Base-by-base conservation (phyloP, 1,140 invertebrate genomes). In the Diprion similis region DNA sequence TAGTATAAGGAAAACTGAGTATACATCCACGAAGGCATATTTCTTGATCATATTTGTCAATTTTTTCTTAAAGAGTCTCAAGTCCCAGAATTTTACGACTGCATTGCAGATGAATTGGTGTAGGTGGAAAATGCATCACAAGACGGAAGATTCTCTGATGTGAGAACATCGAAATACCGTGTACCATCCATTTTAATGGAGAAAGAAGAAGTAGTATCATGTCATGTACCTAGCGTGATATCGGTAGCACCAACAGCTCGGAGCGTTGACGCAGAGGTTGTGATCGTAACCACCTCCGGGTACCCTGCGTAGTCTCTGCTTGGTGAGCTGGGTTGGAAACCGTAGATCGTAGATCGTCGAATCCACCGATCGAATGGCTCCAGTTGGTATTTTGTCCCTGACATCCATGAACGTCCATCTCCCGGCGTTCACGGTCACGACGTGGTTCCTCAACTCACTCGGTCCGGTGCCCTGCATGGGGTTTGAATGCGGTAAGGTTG, bases 331-430 rank as follows among this genome's bases (percentile, higher is more conserved):
- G 64, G 80, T 88, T 1, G 90, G 89, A 4, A 88, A 84, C 10
- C 92, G 89, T 2, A 98, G 85, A 85, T 98, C 96, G 81, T 90
- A 94, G 0, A 88, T 78, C 0, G 92, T 94, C 0, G 90, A 90
- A 0, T 89, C 89, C 0, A 96, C 94, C 1, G 84, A 76, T n/a
- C 76, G 77, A 69, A 91, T 86, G 76, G 88, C 86, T 46, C 91
- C 92, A 71, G 76, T 75, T 72, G 75, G 76, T 59, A 77, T 69
- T 13, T 76, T 68, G 15, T 76, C 51, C 18, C 81, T 77, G 8
- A 79, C 79, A 77, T 91, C 84, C 0, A 89, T 76, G 37, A 88
- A 87, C 0, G 87, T 87, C 78, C 88, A 92, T 64, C 83, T 77
- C 68, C 90, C 89, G 8, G 91, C 89, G 79, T 90, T 89, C 1